A percentile compares a stretch with the other conserved stretches of the same genome.
Evolutionary conservation across 2,888 invertebrate species (phyloP).

Genomic region (Mellilla xanthometata): DNA sequence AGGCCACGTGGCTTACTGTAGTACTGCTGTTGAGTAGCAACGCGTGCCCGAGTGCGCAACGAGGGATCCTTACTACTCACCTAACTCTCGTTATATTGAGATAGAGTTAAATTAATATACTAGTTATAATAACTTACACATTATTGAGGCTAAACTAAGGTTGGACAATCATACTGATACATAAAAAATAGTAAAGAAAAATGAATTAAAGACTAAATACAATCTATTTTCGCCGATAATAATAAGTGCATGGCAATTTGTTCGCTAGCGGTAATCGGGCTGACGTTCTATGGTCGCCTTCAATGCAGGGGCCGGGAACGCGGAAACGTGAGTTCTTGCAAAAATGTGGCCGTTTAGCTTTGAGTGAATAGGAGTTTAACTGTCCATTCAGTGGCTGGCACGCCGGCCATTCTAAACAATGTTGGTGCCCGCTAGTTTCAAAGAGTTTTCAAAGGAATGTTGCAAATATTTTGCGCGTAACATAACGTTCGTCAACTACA

Average conservation of each 20-base stretch:
- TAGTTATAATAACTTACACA: no score
- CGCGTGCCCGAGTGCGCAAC: conserved; percentile 58
- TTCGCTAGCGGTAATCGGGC: conserved; percentile 31
- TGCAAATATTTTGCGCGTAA: conserved; percentile 3
- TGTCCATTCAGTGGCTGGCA: conserved; percentile 63
- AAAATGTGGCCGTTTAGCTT: conserved; percentile 63
- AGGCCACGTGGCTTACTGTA: conserved; percentile 24
- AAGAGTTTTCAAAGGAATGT: conserved; percentile 48
- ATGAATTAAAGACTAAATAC: no score
- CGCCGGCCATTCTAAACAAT: conserved; percentile 62
- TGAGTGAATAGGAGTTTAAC: conserved; percentile 71
- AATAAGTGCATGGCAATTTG: conserved; percentile 22
- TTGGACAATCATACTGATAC: no score
- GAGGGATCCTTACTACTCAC: no score
- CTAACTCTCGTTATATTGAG: no score
- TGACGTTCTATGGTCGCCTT: conserved; percentile 26
- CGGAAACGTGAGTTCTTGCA: conserved; percentile 61
- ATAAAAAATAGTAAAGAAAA: no score
- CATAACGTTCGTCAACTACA: conserved; percentile 7
- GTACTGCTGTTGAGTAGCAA: conserved; percentile 31
- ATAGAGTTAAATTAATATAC: no score
- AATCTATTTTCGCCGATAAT: no score
- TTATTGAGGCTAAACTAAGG: no score
- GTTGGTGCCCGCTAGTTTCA: conserved; percentile 42
- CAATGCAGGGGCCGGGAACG: conserved; percentile 51